Conservation (phyloP, 2,113 vertebrate genomes). For the Pardalotus punctatus region DNA sequence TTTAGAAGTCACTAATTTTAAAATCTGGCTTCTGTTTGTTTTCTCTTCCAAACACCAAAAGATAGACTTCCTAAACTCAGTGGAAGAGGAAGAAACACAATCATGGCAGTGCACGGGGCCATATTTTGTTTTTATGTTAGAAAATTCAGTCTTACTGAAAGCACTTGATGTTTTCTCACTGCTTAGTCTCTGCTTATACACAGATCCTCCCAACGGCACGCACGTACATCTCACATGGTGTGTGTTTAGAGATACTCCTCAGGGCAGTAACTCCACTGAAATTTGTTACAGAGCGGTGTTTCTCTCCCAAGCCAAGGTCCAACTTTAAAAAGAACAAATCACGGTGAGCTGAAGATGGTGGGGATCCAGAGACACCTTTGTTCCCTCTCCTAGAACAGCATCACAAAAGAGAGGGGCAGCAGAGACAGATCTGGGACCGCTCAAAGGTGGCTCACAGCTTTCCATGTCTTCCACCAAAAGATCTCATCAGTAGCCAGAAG, state of each 20-base stretch:
- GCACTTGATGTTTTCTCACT: not conserved
- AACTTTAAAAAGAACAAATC: not conserved
- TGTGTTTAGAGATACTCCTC: not conserved
- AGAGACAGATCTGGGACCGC: not conserved
- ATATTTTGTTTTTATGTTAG: not conserved
- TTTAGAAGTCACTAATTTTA: not conserved
- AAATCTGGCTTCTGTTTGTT: not conserved
- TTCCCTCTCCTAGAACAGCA: not conserved
- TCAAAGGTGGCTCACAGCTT: not conserved
- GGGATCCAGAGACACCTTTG: not conserved
- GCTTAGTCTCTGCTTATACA: not conserved
- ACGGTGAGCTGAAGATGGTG: not conserved
- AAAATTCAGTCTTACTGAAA: not conserved
- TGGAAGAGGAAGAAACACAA: not conserved
- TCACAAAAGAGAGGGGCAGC: not conserved
- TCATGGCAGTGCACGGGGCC: not conserved
- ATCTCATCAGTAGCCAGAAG: not conserved
- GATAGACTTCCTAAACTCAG: not conserved
- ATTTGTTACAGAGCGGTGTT: not conserved
- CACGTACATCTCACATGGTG: accelerated
- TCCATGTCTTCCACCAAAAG: not conserved
- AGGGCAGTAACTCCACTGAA: not conserved
- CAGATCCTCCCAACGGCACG: not conserved
- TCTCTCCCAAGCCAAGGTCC: not conserved
- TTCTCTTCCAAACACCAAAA: not conserved